These are phyloP conservation scores for Netelia virgata DNA, from an alignment of 2,888 invertebrate species.

Conservation along the genomic window DNA sequence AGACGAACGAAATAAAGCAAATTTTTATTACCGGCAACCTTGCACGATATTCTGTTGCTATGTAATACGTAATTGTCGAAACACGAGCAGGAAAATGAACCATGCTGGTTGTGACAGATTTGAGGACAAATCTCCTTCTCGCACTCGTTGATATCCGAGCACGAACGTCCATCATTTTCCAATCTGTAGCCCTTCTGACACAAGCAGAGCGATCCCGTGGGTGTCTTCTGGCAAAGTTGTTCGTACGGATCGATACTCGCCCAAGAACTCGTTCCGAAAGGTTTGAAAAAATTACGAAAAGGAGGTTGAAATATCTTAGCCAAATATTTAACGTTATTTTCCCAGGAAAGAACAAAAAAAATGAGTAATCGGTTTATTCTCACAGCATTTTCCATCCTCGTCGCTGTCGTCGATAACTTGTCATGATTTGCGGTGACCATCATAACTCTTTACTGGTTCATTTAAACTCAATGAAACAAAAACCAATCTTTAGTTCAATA, in stretches of 20 bases:
- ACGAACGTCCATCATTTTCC: conserved; percentile 86
- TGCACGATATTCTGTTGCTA: conserved; percentile 89
- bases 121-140: conserved; percentile 88
- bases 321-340: conserved; percentile 9
- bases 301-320: too few relatives aligned
- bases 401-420: conserved; percentile 90
- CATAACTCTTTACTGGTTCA: too few relatives aligned
- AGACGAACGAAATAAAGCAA: neutral
- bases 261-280: conserved; percentile 84
- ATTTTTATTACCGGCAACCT: conserved; percentile 86
- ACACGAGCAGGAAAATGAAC: conserved; percentile 88
- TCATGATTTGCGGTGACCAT: too few relatives aligned
- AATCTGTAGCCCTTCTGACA: conserved; percentile 88
- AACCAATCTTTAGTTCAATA: too few relatives aligned
- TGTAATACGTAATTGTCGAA: conserved; percentile 87
- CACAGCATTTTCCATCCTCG: conserved; percentile 89
- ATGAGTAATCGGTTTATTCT: conserved; percentile 71
- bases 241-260: conserved; percentile 85
- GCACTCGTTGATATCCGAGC: conserved; percentile 92
- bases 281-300: neutral
- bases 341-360: neutral
- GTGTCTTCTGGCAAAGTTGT: conserved; percentile 88
- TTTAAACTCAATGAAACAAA: too few relatives aligned
- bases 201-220: conserved; percentile 88
- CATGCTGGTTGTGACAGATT: conserved; percentile 86